phyloP scores from a whole-genome alignment of 2,888 invertebrate genomes.

The Agonopterix arenella region DNA sequence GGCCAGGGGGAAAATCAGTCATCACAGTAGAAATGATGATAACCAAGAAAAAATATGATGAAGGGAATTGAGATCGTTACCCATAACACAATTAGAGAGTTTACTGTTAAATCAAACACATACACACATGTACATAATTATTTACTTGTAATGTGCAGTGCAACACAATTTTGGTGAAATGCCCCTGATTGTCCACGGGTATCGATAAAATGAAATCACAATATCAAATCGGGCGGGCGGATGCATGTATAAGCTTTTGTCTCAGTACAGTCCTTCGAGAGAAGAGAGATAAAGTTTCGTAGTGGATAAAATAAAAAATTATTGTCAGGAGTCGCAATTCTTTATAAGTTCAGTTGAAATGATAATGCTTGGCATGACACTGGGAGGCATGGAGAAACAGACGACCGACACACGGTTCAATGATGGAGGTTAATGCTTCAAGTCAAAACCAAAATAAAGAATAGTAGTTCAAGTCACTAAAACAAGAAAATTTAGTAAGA shows the following conservation, averaged over 20 bases:
- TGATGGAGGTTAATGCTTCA: slow-evolving; percentile 57
- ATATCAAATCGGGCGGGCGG: slow-evolving; percentile 1
- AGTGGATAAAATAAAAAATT: background rate
- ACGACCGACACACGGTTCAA: slow-evolving; percentile 52
- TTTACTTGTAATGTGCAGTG: background rate
- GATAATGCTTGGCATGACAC: slow-evolving; percentile 40
- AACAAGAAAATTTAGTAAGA: slow-evolving; percentile 33
- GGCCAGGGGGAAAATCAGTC: slow-evolving; percentile 6
- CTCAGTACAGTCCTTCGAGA: slow-evolving; percentile 35
- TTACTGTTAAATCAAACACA: background rate
- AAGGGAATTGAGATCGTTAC: slow-evolving; percentile 1
- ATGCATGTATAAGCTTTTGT: slow-evolving; percentile 45
- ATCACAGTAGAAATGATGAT: slow-evolving; percentile 1
- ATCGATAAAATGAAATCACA: slow-evolving; percentile 2
- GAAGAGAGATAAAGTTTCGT: slow-evolving; percentile 4
- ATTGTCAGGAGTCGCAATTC: slow-evolving; percentile 34
- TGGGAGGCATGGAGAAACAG: slow-evolving; percentile 40
- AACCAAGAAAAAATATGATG: background rate
- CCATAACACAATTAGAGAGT: slow-evolving; percentile 6
- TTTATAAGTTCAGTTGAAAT: slow-evolving; percentile 53
- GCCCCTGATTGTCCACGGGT: background rate
- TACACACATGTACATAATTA: too few species aligned
- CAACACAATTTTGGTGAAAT: background rate
- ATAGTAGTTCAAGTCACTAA: slow-evolving; percentile 36
- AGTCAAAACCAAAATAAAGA: slow-evolving; percentile 35